Base-by-base conservation (phyloP, 2,113 vertebrate species). In the Lipotes vexillifer region DNA sequence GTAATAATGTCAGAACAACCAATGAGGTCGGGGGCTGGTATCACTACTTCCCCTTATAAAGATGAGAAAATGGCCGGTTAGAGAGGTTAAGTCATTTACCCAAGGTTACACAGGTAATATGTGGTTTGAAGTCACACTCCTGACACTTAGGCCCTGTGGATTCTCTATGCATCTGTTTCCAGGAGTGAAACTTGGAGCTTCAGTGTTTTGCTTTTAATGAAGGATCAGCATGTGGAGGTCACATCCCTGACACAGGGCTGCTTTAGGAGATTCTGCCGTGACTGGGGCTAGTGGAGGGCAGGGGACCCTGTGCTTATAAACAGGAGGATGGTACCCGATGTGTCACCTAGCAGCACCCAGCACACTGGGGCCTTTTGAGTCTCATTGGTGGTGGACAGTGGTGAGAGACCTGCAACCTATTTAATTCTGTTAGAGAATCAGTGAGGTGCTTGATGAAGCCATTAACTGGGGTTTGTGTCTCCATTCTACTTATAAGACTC, bases 401-500 rank as follows among this genome's bases (percentile, higher is more conserved):
- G 95, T 15, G 68, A 97, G 90, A 97, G 77, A 96, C 93, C 88
- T 97, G 77, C 90, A 91, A 95, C 96, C 97, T 97, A 91, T 89
- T 98, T 98, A 97, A 97, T 98, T 98, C 97, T 96, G 96, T 98
- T 98, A 98, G 97, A 95, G 96, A 98, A 97, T 97, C 98, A 97
- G 97, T 95, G 94, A 97, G 98, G 97, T 97, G 97, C 97, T 98
- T 98, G 97, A 98, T 96, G 97, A 97, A 98, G 97, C 98, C 97
- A 97, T 98, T 98, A 98, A 97, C 95, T 96, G 96, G 97, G 97
- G 96, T 98, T 97, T 81, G 96, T 98, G 98, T 98, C 98, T 85
- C 98, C 97, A 94, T 98, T 97, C 98, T 97, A 96, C 98, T 98
- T 94, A 94, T 94, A 90, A 97, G 98, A 97, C 99, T 92, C 98